Evolutionary conservation across 2,113 vertebrate genomes (phyloP).

Genomic region (Glaucidium brasilianum): DNA sequence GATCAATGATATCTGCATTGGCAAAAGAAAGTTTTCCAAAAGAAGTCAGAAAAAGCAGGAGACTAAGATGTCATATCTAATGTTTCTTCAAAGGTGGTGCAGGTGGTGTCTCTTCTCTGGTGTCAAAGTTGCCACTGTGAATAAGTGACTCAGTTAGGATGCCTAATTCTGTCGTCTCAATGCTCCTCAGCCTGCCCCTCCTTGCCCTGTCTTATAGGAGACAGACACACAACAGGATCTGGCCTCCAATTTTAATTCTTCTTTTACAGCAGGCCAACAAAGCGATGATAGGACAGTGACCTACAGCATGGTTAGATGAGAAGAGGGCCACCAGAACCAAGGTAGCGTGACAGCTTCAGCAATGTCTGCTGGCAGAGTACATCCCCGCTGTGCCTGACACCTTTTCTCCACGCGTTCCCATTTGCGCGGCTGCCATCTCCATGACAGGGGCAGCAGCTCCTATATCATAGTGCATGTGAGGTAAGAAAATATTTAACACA

Average conservation of each 20-base stretch:
- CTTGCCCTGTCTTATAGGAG: background rate
- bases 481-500: background rate
- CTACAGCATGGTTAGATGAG: background rate
- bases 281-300: background rate
- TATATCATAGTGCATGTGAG: background rate
- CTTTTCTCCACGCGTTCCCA: background rate
- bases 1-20: background rate
- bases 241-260: background rate
- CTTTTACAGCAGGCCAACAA: background rate
- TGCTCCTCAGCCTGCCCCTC: background rate
- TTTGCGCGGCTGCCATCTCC: rapidly evolving
- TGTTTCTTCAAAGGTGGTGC: background rate
- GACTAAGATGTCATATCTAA: conserved; percentile 38
- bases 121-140: background rate
- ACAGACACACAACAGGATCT: background rate
- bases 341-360: background rate
- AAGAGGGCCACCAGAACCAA: background rate
- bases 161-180: background rate
- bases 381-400: background rate
- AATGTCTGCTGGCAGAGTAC: background rate
- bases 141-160: background rate
- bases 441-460: background rate
- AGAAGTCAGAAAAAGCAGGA: background rate
- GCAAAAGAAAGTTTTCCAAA: background rate
- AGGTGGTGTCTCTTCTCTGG: background rate